Evolutionary conservation across 2,888 invertebrate species (phyloP), one percentile per base, ranked within the genome.

Genomic region (Cremastinae sp.): DNA sequence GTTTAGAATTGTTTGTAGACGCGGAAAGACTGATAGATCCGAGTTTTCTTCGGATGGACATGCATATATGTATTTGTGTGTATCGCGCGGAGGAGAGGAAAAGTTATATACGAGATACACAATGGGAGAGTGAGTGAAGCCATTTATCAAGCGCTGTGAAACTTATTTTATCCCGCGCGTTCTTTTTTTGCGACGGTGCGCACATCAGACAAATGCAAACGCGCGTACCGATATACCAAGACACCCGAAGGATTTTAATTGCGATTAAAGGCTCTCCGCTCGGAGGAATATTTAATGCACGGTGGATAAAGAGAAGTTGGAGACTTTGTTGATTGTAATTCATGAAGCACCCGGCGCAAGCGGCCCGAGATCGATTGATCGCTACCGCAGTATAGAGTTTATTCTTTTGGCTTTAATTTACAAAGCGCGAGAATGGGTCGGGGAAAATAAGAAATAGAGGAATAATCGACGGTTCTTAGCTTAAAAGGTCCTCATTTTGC

Each of bases 111-210:
- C 72, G 64, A 58, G 58, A 68, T 61, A 68, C 58, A 76, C 74
- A 76, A 74, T 76, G 74, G 72, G 68, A 69, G 58, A 69, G 64
- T 39, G 53, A 76, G 16, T 49, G 37, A 18, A 64, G 58, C 64
- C 69, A 69, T 76, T 72, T 64, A 76, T 76, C 76, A 74, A 76
- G 59, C 22, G 43, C 53, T 49, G 49, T 41, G 61, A 61, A 41
- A 62, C 68, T 73, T 66, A n/a, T n/a, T n/a, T 16, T 39, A 51
- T 61, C 53, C 41, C 37, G 56, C 45, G 47, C 53, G 45, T 20
- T 45, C 10, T 35, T 20, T 37, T 28, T 53, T 39, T 65, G 12
- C n/a, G n/a, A n/a, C 8, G 1, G 16, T 37, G 20, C 66, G 55
- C 18, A 8, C 37, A 37, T n/a, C 55, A n/a, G 12, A 9, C 39